These are phyloP conservation scores for Scleropages formosus DNA, from an alignment of 2,797 vertebrate species.

Conservation along the genomic window DNA sequence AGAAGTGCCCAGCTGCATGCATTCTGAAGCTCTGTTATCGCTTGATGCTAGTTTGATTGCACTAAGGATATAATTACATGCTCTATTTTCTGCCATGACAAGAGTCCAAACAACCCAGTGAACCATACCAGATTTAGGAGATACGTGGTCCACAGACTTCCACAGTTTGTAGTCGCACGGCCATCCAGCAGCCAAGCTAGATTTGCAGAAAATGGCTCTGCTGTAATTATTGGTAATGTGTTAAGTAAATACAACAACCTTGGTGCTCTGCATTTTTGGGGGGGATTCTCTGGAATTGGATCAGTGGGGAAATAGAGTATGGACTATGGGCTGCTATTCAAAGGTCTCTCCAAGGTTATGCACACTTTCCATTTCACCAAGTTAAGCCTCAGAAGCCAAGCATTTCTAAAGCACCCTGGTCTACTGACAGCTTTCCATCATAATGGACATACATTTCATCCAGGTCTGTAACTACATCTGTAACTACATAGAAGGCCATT, in stretches of 20 bases:
- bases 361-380: slow-evolving; percentile 22
- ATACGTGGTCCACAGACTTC: not conserved
- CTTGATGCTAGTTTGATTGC: slow-evolving; percentile 8
- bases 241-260: slow-evolving; percentile 15
- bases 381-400: not conserved
- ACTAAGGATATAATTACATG: slow-evolving; percentile 10
- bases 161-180: not conserved
- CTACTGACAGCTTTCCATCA: slow-evolving; percentile 12
- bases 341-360: slow-evolving; percentile 4
- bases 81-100: slow-evolving; percentile 10
- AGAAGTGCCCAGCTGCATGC: not conserved
- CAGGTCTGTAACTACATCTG: too few relatives aligned
- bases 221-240: not conserved
- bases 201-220: not conserved
- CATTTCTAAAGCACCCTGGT: not conserved
- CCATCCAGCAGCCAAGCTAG: not conserved
- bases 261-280: not conserved
- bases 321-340: not conserved
- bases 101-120: slow-evolving; percentile 2
- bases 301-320: not conserved
- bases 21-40: not conserved
- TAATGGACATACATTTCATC: slow-evolving; percentile 2
- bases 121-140: not conserved
- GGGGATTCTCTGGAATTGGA: not conserved
- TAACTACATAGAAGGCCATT: too few relatives aligned